phyloP scores from a whole-genome alignment of 2,797 vertebrate genomes.

The Falco berigora region DNA sequence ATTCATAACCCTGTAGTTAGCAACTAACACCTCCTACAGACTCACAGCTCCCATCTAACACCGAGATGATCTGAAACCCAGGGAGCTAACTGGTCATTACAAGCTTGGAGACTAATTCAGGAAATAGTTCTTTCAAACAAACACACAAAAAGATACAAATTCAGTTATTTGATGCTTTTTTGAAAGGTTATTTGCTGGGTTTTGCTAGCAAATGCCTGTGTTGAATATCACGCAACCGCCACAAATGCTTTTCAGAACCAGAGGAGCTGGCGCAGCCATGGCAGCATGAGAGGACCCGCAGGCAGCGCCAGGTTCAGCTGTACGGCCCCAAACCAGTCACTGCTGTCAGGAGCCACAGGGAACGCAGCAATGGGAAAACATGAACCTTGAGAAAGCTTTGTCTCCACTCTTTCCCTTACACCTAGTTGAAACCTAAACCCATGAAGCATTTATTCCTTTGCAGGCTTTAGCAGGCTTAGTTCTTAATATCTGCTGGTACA shows the following conservation, averaged over 20 bases:
- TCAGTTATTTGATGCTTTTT: neutral
- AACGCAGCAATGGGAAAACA: neutral
- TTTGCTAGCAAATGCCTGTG: neutral
- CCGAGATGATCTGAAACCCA: accelerated
- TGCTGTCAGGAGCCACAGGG: neutral
- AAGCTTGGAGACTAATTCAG: neutral
- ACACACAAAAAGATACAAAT: neutral
- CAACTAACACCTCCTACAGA: neutral
- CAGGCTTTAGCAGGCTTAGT: neutral
- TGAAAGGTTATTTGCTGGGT: neutral
- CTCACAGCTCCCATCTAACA: neutral
- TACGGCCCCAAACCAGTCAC: neutral
- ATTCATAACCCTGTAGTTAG: neutral
- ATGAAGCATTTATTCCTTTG: neutral
- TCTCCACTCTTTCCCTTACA: neutral
- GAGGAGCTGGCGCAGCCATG: neutral
- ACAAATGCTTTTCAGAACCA: neutral
- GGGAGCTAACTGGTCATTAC: neutral
- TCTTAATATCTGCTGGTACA: neutral
- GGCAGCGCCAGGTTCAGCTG: neutral
- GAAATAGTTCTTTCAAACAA: neutral
- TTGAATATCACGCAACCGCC: neutral
- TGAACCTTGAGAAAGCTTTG: neutral
- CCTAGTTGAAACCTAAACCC: neutral
- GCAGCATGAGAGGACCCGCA: neutral